Evolutionary conservation across 2,113 vertebrate genomes (phyloP), one percentile per base, ranked within the genome.

Genomic region (Thamnophis sirtalis): DNA sequence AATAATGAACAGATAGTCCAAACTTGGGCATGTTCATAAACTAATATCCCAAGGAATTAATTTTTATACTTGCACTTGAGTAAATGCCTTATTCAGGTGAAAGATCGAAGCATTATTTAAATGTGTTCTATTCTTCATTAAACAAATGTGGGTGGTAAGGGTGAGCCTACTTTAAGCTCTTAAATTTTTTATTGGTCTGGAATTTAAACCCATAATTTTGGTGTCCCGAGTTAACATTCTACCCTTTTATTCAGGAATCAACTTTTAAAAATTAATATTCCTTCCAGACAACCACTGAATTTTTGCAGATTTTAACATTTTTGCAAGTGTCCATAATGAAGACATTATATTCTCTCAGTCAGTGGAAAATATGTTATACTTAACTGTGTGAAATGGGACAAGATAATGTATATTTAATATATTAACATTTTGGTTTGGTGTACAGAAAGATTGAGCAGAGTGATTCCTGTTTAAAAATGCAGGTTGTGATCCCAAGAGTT

Each of bases 401-500:
- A 53, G 3, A 89, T 56, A 17, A 90, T 91, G 88, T n/a, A 80
- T 87, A 22, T 49, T 38, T 19, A 38, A 24, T 21, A 84, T 43
- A 1, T 88, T 92, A 85, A 90, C 0, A 8, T 58, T 90, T 53
- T 1, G 43, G 50, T 7, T 38, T 89, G 3, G 5, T 90, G n/a
- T 92, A 93, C 8, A 91, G 84, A 15, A 90, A 87, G 63, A 68
- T 21, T 91, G 84, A 94, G 0, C 2, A 73, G 19, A 49, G 11
- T 3, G 85, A 89, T 89, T 88, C 15, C 1, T 63, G 4, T 58
- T 13, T 13, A n/a, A 88, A 95, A 96, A 60, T 92, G 22, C 28
- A 95, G 60, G 89, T 43, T 93, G 4, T 3, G 89, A 15, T 86
- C 22, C 87, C 94, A 93, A 89, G 24, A 90, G 90, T 1, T 9